A percentile compares a stretch with the other conserved stretches of the same genome.
phyloP scores from a whole-genome alignment of 2,113 vertebrate species.

The Calidris pugnax region DNA sequence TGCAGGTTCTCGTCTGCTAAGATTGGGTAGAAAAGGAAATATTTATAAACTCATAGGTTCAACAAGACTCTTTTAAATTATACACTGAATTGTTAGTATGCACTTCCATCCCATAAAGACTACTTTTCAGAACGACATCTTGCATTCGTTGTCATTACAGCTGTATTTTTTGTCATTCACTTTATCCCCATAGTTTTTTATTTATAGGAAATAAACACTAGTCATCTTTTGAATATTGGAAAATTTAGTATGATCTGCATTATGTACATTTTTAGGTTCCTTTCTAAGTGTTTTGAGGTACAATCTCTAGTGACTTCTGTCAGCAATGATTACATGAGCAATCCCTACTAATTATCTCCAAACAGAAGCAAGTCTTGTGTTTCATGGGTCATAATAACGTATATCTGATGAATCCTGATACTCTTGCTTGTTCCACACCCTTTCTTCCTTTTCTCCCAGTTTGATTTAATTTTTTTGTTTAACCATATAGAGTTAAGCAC shows the following conservation, averaged over 20 bases:
- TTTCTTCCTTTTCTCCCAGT: neutral
- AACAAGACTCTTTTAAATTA: neutral
- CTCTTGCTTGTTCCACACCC: rapidly evolving
- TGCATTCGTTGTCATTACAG: rapidly evolving
- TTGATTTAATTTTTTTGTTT: neutral
- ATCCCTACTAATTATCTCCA: neutral
- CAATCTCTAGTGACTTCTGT: neutral
- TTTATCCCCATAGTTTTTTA: neutral
- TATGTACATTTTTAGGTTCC: neutral
- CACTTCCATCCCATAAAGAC: neutral
- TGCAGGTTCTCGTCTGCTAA: neutral
- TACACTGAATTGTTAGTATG: neutral
- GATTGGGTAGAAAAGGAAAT: neutral
- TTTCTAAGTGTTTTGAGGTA: neutral
- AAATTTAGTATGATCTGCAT: neutral
- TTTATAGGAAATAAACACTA: neutral
- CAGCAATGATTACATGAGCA: neutral
- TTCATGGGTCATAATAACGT: neutral
- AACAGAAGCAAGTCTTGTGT: neutral
- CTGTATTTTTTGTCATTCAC: neutral
- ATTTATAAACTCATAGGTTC: neutral
- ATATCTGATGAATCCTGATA: neutral
- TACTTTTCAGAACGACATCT: neutral
- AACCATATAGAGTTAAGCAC: neutral
- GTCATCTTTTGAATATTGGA: neutral